These are phyloP conservation scores for Chrysocyon brachyurus DNA, from an alignment of 2,797 vertebrate species.

Conservation along the genomic window DNA sequence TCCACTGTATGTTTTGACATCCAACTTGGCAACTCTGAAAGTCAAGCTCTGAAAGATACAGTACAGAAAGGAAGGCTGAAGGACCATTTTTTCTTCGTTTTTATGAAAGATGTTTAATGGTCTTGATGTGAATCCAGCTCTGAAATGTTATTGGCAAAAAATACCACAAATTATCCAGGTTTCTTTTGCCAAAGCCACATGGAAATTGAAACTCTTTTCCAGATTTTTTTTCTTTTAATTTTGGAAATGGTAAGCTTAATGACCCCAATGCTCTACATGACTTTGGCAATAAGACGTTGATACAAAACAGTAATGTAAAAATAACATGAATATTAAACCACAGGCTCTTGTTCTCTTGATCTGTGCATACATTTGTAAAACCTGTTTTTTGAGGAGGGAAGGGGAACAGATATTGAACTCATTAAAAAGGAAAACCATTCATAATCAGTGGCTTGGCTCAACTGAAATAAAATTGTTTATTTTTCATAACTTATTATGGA, in stretches of 20 bases:
- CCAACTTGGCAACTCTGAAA: conserved; percentile 72
- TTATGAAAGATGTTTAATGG: conserved; percentile 75
- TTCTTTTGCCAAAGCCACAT: conserved; percentile 70
- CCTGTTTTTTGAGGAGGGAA: not conserved
- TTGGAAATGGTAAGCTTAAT: conserved; percentile 68
- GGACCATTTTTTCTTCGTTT: conserved; percentile 62
- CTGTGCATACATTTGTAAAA: conserved; percentile 30
- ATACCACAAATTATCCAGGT: conserved; percentile 15
- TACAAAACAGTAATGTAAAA: conserved; percentile 67
- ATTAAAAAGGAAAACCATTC: not conserved
- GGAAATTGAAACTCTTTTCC: conserved; percentile 65
- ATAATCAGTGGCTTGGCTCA: not conserved
- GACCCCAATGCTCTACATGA: conserved; percentile 45
- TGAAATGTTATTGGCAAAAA: conserved; percentile 74
- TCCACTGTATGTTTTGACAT: conserved; percentile 67
- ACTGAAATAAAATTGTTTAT: not conserved
- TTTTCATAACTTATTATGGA: not conserved
- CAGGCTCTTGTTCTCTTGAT: conserved; percentile 5
- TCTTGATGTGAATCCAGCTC: conserved; percentile 74
- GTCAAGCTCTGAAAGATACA: conserved; percentile 45
- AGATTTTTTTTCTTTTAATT: conserved; percentile 53
- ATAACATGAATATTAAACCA: conserved; percentile 67
- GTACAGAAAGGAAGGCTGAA: conserved; percentile 28
- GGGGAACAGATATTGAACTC: not conserved
- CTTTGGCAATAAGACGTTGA: conserved; percentile 66